phyloP scores from a whole-genome alignment of 2,113 vertebrate genomes.

The Hydrolagus affinis region DNA sequence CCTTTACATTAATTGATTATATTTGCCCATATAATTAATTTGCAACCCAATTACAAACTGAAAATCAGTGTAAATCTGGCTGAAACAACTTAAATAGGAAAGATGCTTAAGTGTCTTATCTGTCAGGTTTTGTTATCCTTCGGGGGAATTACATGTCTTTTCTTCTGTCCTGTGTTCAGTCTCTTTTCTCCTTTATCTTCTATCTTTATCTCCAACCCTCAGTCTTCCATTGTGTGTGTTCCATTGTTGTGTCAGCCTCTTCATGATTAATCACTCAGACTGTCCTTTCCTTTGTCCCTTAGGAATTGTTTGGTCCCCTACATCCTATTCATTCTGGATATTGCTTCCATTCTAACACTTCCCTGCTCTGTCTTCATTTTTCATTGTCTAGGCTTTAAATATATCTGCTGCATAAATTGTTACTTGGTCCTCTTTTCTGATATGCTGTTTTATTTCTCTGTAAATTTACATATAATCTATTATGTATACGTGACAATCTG shows the following conservation, averaged over 20 bases:
- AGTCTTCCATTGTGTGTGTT: neutral
- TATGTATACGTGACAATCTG: no score
- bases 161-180: neutral
- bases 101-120: neutral
- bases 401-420: no score
- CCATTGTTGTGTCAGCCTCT: neutral
- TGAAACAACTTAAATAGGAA: neutral
- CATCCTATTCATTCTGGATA: neutral
- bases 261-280: neutral
- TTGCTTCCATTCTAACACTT: slow-evolving; percentile 20
- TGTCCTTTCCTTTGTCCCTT: neutral
- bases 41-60: neutral
- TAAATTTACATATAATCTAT: no score
- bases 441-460: no score
- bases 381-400: no score
- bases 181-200: slow-evolving; percentile 2
- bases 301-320: neutral
- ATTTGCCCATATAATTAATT: neutral
- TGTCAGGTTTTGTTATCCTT: neutral
- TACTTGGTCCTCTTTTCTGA: no score
- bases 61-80: neutral
- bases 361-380: neutral
- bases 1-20: no score
- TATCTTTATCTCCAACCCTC: neutral
- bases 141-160: neutral